Base-by-base conservation (phyloP, 2,113 vertebrate genomes). In the Trematomus loennbergii region DNA sequence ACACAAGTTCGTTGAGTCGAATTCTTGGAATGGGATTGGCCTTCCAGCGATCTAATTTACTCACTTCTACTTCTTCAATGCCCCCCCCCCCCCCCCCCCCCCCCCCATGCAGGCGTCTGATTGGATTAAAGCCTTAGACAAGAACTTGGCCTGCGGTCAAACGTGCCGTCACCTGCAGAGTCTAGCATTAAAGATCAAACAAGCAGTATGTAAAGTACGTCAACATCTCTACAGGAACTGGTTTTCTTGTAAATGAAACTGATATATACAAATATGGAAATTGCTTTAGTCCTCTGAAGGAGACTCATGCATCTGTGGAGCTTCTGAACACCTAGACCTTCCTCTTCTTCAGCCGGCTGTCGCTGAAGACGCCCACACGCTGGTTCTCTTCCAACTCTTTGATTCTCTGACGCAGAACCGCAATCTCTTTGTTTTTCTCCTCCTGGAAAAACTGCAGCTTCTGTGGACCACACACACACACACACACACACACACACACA, bases 381-480 rank as follows among this genome's bases (percentile, higher is more conserved):
- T 90, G 92, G 17, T 1, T 73, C 66, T 85, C 91, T 72, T 93
- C 90, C 82, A 92, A 84, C 77, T 90, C 90, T 75, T 63, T 87
- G 87, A 92, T 88, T 90, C 87, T 86, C 84, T 92, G 90, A 88
- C 77, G 85, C 68, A 92, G 81, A 58, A 61, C 72, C 6, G 1
- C 58, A 68, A 91, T 84, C 82, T 93, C 90, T 54, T 78, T 88
- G 75, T 89, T 91, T 67, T 92, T 93, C 84, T 93, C 91, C 81
- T 92, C 92, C 66, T 92, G 91, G 64, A 92, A 64, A 65, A 86
- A 89, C 70, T 90, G 90, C 72, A 93, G 87, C 85, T 92, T 92
- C 92, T 93, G 72, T 63, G 66, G 49, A 74, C 8, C 67, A 82
- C n/a, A 61, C 12, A 61, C 77, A 72, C 25, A 25, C 68, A 65